Percentiles rank a stretch among this genome's conserved stretches.
phyloP scores from a whole-genome alignment of 2,888 invertebrate genomes.

The Sinotaia quadrata region DNA sequence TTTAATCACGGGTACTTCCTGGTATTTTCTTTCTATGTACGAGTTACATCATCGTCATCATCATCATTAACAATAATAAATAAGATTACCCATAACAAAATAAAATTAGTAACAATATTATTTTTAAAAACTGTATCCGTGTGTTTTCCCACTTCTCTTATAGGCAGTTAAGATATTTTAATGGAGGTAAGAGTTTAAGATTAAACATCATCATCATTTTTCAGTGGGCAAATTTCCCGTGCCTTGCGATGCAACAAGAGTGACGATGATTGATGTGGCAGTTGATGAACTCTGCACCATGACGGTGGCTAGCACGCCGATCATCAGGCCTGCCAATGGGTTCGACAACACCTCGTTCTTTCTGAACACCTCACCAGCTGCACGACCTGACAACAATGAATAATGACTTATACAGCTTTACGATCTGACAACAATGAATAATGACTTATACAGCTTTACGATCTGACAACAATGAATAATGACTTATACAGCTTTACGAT shows the following conservation, averaged over 20 bases:
- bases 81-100: no score
- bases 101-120: no score
- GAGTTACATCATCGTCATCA: no score
- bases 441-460: background rate
- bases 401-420: background rate
- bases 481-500: background rate
- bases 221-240: no score
- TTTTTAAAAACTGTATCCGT: no score
- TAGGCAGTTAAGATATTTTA: no score
- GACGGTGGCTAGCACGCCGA: conserved; percentile 76
- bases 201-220: no score
- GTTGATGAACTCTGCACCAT: conserved; percentile 76
- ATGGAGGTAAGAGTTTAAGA: no score
- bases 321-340: conserved; percentile 76
- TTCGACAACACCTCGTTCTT: conserved; percentile 73
- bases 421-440: background rate
- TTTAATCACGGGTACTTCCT: no score
- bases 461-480: background rate
- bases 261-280: conserved; percentile 72
- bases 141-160: no score
- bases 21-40: no score
- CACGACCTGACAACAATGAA: conserved; percentile 49
- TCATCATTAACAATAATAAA: no score
- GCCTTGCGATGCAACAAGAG: conserved; percentile 60
- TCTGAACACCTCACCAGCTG: conserved; percentile 71